Evolutionary conservation across 2,797 vertebrate species (phyloP), one percentile per base, ranked within the genome.

Genomic region (Clarias platycephalus): DNA sequence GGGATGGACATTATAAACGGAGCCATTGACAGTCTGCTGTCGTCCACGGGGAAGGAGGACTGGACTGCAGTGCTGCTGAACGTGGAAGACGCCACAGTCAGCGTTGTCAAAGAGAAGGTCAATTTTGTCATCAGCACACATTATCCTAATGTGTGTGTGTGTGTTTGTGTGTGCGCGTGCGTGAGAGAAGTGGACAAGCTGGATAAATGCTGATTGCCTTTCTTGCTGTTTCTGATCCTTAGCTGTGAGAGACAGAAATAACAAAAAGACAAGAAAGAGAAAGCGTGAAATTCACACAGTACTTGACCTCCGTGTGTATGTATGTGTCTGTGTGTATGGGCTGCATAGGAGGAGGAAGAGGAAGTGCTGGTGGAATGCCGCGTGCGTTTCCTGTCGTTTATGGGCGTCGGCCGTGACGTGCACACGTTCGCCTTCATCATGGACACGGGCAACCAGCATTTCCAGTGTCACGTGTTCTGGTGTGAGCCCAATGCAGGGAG

Each of bases 1-100:
- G 98, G 98, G 88, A 99, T 99, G 96, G 98, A 99, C 86, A 95
- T 98, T 86, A 95, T 99, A 84, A 99, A 99, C n/a, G 95, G 93
- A 67, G 97, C 97, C 89, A 97, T 99, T 89, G 97, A 99, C 80
- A 97, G 83, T 88, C 96, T 99, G 0, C 88, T 97, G 89, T 91
- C 93, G 83, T 96, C 96, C 66, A 96, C 96, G 0, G 95, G 93
- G 87, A 96, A 96, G 91, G 97, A 98, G 67, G 97, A 97, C 78
- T 99, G 97, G 97, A 96, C 94, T 0, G 96, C 97, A 0, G 98
- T 99, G 85, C 96, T 95, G 87, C 95, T 99, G 93, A 99, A 96
- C 0, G 97, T 99, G 62, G 97, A 98, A 5, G 97, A 99, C 84
- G 98, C 98, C 82, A 98, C 97, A 0, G 94, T 99, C 90, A 97